A percentile compares a stretch with the other conserved stretches of the same genome.
Evolutionary conservation across 2,888 invertebrate genomes (phyloP).

Genomic region (Biston betularia): DNA sequence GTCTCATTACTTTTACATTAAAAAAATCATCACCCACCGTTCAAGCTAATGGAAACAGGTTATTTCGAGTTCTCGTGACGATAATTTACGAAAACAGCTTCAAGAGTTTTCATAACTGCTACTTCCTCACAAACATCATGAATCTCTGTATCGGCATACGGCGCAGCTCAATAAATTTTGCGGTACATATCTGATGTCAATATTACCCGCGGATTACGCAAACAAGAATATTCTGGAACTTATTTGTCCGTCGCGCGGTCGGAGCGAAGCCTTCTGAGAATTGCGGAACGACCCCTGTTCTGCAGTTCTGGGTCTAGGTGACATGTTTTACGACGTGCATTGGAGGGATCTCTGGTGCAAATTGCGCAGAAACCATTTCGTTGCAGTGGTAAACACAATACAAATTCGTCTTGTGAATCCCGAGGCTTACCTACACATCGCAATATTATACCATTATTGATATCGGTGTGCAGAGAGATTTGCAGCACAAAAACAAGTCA

Average conservation of each 20-base stretch:
- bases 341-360: constrained; percentile 65
- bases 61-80: too few relatives aligned
- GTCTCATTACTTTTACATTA: too few relatives aligned
- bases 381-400: constrained; percentile 54
- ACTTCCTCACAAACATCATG: constrained; percentile 38
- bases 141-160: constrained; percentile 46
- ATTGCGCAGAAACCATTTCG: constrained; percentile 62
- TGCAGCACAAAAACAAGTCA: constrained; percentile 36
- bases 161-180: constrained; percentile 41
- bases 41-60: too few relatives aligned
- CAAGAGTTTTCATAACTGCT: constrained; percentile 24
- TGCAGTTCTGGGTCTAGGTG: constrained; percentile 50
- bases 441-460: not conserved
- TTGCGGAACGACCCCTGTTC: constrained; percentile 47
- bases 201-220: constrained; percentile 42
- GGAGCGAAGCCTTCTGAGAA: constrained; percentile 48
- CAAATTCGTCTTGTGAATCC: not conserved
- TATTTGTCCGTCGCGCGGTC: constrained; percentile 43
- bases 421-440: not conserved
- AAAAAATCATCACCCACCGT: too few relatives aligned
- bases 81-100: not conserved
- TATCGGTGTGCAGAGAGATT: constrained; percentile 11
- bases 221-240: constrained; percentile 45
- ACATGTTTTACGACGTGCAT: constrained; percentile 66
- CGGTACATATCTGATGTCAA: constrained; percentile 40